phyloP scores from a whole-genome alignment of 1,140 invertebrate species.

The Drosophila pruinosa region DNA sequence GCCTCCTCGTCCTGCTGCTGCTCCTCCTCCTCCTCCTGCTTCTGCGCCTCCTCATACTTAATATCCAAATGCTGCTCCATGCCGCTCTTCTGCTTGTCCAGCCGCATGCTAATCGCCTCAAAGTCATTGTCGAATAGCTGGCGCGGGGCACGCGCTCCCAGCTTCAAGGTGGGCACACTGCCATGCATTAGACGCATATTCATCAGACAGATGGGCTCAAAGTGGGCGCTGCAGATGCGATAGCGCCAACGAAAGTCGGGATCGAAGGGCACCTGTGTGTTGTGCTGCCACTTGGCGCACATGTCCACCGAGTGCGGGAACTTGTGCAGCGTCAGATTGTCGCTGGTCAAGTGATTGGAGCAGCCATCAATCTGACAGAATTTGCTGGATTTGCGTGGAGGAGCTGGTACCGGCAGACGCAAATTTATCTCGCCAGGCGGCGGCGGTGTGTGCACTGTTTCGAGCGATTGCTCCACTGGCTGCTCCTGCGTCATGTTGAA shows the following conservation, averaged over 20 bases:
- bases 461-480: background rate
- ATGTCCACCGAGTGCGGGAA: conserved; percentile 60
- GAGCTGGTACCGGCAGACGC: conserved; percentile 37
- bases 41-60: too few species aligned
- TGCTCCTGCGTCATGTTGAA: conserved; percentile 22
- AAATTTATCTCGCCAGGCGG: conserved; percentile 8
- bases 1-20: background rate
- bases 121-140: conserved; percentile 62
- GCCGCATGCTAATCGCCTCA: conserved; percentile 30
- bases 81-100: conserved; percentile 41
- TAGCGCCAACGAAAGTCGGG: conserved; percentile 59
- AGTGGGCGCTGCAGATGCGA: conserved; percentile 73
- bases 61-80: background rate
- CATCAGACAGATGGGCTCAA: conserved; percentile 63
- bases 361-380: conserved; percentile 66
- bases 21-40: background rate
- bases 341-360: conserved; percentile 58
- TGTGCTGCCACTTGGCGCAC: conserved; percentile 71
- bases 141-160: conserved; percentile 55
- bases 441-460: background rate
- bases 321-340: conserved; percentile 64
- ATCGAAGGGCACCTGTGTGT: conserved; percentile 68
- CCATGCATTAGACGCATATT: conserved; percentile 62
- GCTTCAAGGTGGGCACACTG: conserved; percentile 67
- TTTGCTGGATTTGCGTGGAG: conserved; percentile 64